Evolutionary conservation across 2,113 vertebrate species (phyloP).

Genomic region (Entelurus aequoreus): DNA sequence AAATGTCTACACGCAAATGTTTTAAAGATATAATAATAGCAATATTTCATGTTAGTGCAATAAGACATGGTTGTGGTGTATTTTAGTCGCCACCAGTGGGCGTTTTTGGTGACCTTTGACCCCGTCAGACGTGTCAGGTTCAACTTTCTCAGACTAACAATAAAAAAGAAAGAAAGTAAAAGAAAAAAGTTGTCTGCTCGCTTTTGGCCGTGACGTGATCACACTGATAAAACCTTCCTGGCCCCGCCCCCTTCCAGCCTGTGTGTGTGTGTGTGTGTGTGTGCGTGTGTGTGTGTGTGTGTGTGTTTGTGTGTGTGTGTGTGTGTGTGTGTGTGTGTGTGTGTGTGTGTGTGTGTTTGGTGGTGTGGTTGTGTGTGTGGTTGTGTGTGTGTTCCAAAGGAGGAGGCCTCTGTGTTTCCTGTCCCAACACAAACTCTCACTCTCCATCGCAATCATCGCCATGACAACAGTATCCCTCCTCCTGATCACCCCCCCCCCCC

Average conservation of each 20-base stretch:
- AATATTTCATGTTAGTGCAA: no score
- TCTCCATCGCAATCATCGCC: slow-evolving; percentile 52
- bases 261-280: slow-evolving; percentile 25
- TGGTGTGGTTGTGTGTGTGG: slow-evolving; percentile 20
- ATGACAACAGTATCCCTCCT: slow-evolving; percentile 46
- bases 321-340: slow-evolving; percentile 11
- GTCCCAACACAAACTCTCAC: slow-evolving; percentile 41
- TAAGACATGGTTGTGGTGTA: no score
- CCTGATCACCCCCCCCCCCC: slow-evolving; percentile 23
- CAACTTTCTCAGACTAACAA: slow-evolving; percentile 30
- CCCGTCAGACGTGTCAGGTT: background rate
- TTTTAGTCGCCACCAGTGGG: background rate
- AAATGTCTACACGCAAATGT: no score
- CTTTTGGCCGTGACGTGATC: slow-evolving; percentile 41
- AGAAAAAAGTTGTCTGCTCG: slow-evolving; percentile 12
- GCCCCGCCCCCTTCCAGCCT: background rate
- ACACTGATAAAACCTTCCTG: slow-evolving; percentile 36
- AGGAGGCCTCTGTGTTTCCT: slow-evolving; percentile 55
- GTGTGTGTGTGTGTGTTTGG: slow-evolving; percentile 8
- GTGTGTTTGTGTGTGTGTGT: background rate
- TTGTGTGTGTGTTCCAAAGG: slow-evolving; percentile 36
- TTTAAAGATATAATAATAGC: no score
- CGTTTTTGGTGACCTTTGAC: background rate
- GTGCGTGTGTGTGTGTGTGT: slow-evolving; percentile 23
- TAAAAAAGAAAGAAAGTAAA: slow-evolving; percentile 24